Base-by-base conservation (phyloP, 2,888 invertebrate species). In the Cecidostiba fungosa region DNA sequence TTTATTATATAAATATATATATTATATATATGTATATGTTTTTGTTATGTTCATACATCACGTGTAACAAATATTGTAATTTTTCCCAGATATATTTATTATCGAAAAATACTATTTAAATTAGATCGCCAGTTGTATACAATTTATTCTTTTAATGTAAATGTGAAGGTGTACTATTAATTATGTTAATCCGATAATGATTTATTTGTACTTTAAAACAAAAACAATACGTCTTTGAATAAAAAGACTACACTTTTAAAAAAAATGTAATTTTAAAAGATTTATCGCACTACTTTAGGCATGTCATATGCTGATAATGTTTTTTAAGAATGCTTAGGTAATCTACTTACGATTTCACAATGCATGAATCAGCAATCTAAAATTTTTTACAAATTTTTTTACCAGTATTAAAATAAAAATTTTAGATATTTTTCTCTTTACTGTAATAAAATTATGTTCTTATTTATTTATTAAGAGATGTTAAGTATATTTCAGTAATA, bases 401-500 rank as follows among this genome's bases (percentile, higher is more conserved):
- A 87, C 79, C 87, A 87, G 85, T 87, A 87, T 87, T 87, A 87
- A 82, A 84, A 84, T 78, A 74, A 79, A 85, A 87, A 81, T 81
- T 84, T 87, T 82, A 84, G 79, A 81, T 85, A 87, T 82, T 87
- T 85, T 87, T 84, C 84, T 84, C 84, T 80, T 83, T 80, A 84
- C 62, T 82, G 50, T 85, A 82, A 84, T 85, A 36, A 85, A 85
- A 82, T 85, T 85, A 81, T 82, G 85, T 87, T 85, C 76, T 82
- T 84, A 84, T 85, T 87, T 87, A 87, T 87, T 87, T 84, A 87
- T 84, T 84, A 85, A 85, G 84, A 87, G 81, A 87, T 87, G 74
- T 82, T 87, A 84, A 84, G 81, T 85, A 87, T 87, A 87, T 87
- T 87, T 87, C 87, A 87, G 70, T 85, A 87, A 87, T 87, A 87